A percentile compares a stretch with the other conserved stretches of the same genome.
Evolutionary conservation across 2,113 vertebrate genomes (phyloP).

Genomic region (Crotalus horridus): DNA sequence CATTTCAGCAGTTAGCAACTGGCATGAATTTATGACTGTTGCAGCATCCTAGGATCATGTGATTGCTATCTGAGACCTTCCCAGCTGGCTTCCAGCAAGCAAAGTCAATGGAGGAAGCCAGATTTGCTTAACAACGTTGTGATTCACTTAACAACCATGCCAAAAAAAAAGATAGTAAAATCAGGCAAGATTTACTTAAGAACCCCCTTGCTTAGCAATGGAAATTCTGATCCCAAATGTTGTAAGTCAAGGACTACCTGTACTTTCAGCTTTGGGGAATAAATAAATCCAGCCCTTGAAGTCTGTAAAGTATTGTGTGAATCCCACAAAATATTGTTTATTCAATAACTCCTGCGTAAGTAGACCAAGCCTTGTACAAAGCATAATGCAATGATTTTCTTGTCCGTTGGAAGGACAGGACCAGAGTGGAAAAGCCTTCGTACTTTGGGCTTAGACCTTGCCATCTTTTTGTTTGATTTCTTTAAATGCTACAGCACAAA

Average conservation of each 20-base stretch:
- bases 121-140: neutral
- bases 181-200: neutral
- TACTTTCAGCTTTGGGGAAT: neutral
- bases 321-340: neutral
- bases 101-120: neutral
- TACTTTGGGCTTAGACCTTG: neutral
- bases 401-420: neutral
- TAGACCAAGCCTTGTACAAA: neutral
- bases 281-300: neutral
- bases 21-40: neutral
- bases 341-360: neutral
- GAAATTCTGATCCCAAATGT: neutral
- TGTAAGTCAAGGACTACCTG: neutral
- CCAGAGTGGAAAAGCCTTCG: neutral
- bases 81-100: neutral
- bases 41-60: neutral
- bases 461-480: neutral
- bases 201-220: neutral
- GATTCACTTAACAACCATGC: neutral
- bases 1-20: neutral
- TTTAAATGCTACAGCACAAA: neutral
- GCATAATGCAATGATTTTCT: neutral
- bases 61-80: neutral
- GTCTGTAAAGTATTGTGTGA: neutral
- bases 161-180: neutral